Conservation (phyloP, 1,140 invertebrate genomes). For the Akabosia matsudoensis region DNA sequence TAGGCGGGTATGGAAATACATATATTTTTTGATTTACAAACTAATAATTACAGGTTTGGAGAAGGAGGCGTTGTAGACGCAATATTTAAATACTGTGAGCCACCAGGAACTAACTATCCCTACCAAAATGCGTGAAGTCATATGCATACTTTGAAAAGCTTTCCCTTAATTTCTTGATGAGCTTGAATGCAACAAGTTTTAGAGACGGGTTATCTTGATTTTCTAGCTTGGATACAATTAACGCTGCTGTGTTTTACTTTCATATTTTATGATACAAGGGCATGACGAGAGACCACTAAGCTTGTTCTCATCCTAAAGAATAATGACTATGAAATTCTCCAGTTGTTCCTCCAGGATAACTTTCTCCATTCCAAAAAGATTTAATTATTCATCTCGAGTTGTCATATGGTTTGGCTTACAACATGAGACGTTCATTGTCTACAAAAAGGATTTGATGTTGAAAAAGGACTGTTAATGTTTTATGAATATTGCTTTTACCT, state of each 20-base stretch:
- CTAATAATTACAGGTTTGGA: constrained; percentile 34
- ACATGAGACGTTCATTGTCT: not conserved
- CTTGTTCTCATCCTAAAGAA: not conserved
- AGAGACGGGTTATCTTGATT: not conserved
- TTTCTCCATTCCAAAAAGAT: constrained; percentile 10
- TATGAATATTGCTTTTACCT: constrained; percentile 17
- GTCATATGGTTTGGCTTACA: not conserved
- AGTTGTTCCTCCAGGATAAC: not conserved
- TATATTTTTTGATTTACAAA: constrained; percentile 47
- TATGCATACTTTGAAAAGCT: not conserved
- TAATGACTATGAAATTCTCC: not conserved
- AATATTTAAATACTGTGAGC: constrained; percentile 11
- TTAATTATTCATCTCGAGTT: constrained; percentile 7
- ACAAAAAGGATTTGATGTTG: not conserved
- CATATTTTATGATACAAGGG: not conserved
- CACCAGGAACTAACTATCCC: no score
- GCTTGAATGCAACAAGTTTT: not conserved
- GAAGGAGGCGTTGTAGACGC: constrained; percentile 6
- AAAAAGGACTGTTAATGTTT: not conserved
- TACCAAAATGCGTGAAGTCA: not conserved
- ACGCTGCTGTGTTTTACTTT: not conserved
- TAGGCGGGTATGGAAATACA: constrained; percentile 38
- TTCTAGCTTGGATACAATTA: not conserved
- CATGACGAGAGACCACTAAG: not conserved
- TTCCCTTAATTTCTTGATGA: not conserved